Percentiles rank a stretch among this genome's conserved stretches.
Evolutionary conservation across 2,888 invertebrate genomes (phyloP).

Genomic region (Caenorhabditis imperialis): DNA sequence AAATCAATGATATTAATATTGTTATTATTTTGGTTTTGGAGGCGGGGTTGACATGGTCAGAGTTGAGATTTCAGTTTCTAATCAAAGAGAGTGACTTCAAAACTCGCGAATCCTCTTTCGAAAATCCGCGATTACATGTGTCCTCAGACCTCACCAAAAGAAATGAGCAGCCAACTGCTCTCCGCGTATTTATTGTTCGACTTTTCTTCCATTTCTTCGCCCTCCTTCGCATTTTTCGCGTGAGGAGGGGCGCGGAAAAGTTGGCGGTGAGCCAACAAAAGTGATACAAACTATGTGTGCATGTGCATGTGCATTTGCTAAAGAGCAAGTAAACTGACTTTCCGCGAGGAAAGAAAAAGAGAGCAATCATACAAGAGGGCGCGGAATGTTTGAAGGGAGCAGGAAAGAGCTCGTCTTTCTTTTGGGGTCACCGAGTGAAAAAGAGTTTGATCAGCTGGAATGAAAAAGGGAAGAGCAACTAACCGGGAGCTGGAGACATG

Average conservation of each 20-base stretch:
- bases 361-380: slow-evolving; percentile 45
- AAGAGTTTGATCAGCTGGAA: slow-evolving; percentile 4
- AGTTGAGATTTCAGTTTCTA: too few species aligned
- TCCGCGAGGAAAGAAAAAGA: slow-evolving; percentile 43
- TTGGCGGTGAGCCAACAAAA: slow-evolving; percentile 48
- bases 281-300: slow-evolving; percentile 48
- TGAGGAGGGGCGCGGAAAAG: slow-evolving; percentile 6
- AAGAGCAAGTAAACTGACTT: slow-evolving; percentile 33
- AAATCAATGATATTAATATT: too few species aligned
- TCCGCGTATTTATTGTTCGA: slow-evolving; percentile 41
- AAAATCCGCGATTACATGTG: too few species aligned
- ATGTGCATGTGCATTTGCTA: slow-evolving; percentile 7
- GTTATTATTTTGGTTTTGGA: too few species aligned
- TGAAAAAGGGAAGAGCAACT: slow-evolving; percentile 8
- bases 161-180: slow-evolving; percentile 8
- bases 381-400: slow-evolving; percentile 25
- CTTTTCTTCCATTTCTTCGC: slow-evolving; percentile 34
- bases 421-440: slow-evolving; percentile 9
- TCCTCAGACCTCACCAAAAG: not conserved
- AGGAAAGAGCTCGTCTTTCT: slow-evolving; percentile 24
- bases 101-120: too few species aligned
- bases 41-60: too few species aligned
- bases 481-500: slow-evolving; percentile 35
- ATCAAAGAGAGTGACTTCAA: too few species aligned
- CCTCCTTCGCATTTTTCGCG: not conserved